A percentile compares a stretch with the other conserved stretches of the same genome.
Evolutionary conservation across 2,113 vertebrate genomes (phyloP).

Genomic region (Ornithorhynchus anatinus): DNA sequence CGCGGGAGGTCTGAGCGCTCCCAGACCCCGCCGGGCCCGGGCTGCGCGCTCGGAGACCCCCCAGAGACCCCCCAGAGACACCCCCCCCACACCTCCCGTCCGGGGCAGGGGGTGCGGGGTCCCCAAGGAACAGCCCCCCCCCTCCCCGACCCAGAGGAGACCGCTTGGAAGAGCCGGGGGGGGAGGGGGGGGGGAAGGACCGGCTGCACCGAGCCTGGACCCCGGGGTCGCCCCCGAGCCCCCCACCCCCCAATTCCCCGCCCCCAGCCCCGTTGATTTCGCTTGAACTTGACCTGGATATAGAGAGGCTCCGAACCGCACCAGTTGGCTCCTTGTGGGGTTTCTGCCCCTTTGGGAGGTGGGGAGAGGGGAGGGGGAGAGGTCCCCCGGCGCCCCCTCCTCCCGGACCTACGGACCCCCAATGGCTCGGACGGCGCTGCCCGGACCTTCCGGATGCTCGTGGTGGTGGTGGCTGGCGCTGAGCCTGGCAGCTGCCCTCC

Average conservation of each 20-base stretch:
- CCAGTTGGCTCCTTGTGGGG: too few species aligned
- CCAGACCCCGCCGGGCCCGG: not conserved
- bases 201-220: not conserved
- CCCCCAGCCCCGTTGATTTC: not conserved
- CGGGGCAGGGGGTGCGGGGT: constrained; percentile 35
- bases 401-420: constrained; percentile 45
- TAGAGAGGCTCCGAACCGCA: too few species aligned
- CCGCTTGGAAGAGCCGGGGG: constrained; percentile 49
- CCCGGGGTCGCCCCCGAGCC: not conserved
- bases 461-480: constrained; percentile 75
- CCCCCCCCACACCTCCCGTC: constrained; percentile 13
- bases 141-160: constrained; percentile 22
- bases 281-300: too few species aligned
- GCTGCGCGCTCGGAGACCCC: not conserved
- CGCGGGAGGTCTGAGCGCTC: constrained; percentile 26
- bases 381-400: constrained; percentile 15
- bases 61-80: not conserved
- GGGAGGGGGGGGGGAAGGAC: constrained; percentile 24
- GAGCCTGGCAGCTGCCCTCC: constrained; percentile 63
- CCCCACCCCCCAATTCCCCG: not conserved
- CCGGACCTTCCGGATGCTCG: constrained; percentile 64
- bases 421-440: constrained; percentile 70
- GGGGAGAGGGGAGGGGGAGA: constrained; percentile 34
- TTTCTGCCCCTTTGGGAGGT: not conserved
- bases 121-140: too few species aligned